Evolutionary conservation across 2,113 vertebrate species (phyloP).

Genomic region (Canis aureus): DNA sequence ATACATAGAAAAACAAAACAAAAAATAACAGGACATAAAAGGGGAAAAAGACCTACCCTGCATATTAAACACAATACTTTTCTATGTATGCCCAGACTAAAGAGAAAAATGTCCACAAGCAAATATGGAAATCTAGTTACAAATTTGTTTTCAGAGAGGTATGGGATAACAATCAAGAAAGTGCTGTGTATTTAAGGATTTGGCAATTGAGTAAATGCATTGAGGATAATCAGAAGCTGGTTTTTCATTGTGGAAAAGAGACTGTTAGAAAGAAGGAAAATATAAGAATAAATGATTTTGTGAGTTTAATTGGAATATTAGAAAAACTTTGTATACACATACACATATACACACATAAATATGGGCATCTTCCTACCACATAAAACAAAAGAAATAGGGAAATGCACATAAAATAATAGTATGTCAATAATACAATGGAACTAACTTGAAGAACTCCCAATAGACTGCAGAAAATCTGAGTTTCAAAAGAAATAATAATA

Average conservation of each 20-base stretch:
- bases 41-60: background rate
- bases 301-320: background rate
- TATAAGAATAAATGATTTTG: background rate
- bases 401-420: background rate
- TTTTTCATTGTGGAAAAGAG: background rate
- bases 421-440: background rate
- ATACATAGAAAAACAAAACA: background rate
- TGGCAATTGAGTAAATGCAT: background rate
- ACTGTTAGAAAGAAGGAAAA: background rate
- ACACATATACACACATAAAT: background rate
- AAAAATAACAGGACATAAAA: background rate
- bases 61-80: background rate
- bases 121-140: background rate
- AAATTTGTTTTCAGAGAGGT: background rate
- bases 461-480: background rate
- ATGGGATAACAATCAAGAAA: background rate
- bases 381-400: background rate
- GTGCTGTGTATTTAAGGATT: background rate
- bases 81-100: background rate
- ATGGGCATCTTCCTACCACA: background rate
- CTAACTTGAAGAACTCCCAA: background rate
- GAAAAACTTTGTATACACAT: background rate
- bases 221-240: background rate
- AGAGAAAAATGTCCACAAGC: background rate
- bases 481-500: background rate